phyloP scores from a whole-genome alignment of 2,113 vertebrate species.

The Oenanthe oenanthe region DNA sequence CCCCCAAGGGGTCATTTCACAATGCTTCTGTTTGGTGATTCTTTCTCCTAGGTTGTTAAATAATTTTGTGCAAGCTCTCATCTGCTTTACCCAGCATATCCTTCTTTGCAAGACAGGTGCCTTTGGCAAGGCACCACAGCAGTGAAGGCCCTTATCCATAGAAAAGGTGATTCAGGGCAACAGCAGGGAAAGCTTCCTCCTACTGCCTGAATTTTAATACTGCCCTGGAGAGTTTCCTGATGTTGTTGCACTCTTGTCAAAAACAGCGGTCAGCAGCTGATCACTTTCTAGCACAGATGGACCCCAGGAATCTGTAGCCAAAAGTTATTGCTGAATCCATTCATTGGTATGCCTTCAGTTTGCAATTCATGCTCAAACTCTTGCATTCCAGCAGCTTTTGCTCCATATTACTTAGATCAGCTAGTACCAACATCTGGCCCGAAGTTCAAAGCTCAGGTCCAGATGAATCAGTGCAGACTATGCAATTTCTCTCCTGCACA shows the following conservation, averaged over 20 bases:
- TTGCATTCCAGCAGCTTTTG: slow-evolving; percentile 31
- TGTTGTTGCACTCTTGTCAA: not conserved
- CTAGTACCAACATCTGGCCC: slow-evolving; percentile 37
- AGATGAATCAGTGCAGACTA: slow-evolving; percentile 18
- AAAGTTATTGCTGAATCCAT: slow-evolving; percentile 15
- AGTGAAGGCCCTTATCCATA: not conserved
- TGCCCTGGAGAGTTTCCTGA: not conserved
- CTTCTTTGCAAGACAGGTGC: not conserved
- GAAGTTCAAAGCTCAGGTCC: not conserved
- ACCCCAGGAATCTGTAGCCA: not conserved
- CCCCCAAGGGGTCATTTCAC: not conserved
- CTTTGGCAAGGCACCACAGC: not conserved
- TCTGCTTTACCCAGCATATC: not conserved
- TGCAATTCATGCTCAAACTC: not conserved
- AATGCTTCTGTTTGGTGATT: not conserved
- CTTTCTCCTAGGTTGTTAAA: not conserved
- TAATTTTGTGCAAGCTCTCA: not conserved
- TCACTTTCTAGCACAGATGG: slow-evolving; percentile 41
- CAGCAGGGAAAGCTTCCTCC: not conserved
- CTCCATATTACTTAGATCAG: slow-evolving; percentile 16
- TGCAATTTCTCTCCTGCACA: not conserved
- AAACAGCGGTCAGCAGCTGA: not conserved
- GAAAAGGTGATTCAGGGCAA: not conserved
- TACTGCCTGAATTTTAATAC: not conserved
- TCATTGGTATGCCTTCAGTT: not conserved